phyloP scores from a whole-genome alignment of 2,888 invertebrate genomes.

The Drosophila limbata region DNA sequence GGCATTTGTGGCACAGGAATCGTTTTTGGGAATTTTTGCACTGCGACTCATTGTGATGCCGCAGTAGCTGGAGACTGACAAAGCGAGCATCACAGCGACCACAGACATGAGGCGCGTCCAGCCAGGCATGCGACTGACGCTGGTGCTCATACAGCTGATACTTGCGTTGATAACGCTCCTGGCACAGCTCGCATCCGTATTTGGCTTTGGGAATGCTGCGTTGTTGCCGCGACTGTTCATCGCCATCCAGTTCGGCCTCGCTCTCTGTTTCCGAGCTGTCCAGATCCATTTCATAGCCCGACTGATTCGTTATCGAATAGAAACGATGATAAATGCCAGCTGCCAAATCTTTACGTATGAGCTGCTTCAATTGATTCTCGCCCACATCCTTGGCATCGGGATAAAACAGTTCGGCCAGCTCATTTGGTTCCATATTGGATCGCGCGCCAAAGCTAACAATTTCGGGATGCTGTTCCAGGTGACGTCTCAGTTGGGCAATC shows the following conservation, averaged over 20 bases:
- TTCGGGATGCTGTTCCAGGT: slow-evolving; percentile 79
- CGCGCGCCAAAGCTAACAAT: slow-evolving; percentile 60
- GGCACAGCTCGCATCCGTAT: slow-evolving; percentile 82
- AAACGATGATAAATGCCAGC: slow-evolving; percentile 76
- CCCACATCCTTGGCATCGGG: slow-evolving; percentile 65
- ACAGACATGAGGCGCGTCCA: slow-evolving; percentile 86
- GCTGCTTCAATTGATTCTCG: slow-evolving; percentile 59
- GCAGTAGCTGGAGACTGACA: slow-evolving; percentile 86
- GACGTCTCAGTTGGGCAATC: slow-evolving; percentile 79
- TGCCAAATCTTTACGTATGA: slow-evolving; percentile 70
- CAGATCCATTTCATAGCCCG: slow-evolving; percentile 83
- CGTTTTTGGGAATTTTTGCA: slow-evolving; percentile 83
- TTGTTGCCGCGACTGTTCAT: slow-evolving; percentile 29
- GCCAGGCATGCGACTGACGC: slow-evolving; percentile 81
- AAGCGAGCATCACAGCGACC: slow-evolving; percentile 86
- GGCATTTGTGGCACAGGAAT: slow-evolving; percentile 82
- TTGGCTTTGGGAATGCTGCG: slow-evolving; percentile 39
- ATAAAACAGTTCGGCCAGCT: slow-evolving; percentile 76
- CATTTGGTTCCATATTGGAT: slow-evolving; percentile 48
- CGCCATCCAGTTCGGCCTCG: slow-evolving; percentile 56
- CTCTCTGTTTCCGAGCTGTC: slow-evolving; percentile 77
- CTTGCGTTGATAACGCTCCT: slow-evolving; percentile 75
- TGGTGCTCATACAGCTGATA: slow-evolving; percentile 83
- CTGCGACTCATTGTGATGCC: slow-evolving; percentile 86
- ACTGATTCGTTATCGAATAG: slow-evolving; percentile 83